A percentile compares a stretch with the other conserved stretches of the same genome.
These are phyloP conservation scores for Perccottus glenii DNA, from an alignment of 2,113 vertebrate genomes.

Conservation along the genomic window DNA sequence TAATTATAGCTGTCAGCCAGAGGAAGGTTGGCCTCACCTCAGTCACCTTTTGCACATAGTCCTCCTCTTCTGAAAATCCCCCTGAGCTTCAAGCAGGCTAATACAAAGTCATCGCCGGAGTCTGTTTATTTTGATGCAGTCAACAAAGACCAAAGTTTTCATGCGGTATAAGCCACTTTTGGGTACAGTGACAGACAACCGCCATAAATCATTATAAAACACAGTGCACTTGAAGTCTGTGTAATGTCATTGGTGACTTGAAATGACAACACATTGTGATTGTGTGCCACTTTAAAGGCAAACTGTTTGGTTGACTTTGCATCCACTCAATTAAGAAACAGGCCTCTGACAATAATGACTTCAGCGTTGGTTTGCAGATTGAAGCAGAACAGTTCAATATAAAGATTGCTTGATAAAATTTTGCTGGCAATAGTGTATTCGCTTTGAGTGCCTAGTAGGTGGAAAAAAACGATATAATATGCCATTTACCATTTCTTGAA, in stretches of 20 bases:
- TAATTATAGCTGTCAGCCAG: slow-evolving; percentile 23
- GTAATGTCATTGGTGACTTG: slow-evolving; percentile 59
- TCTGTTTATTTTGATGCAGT: slow-evolving; percentile 64
- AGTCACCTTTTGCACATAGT: slow-evolving; percentile 27
- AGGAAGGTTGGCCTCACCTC: slow-evolving; percentile 30
- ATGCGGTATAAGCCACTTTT: slow-evolving; percentile 45
- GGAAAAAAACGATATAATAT: background rate
- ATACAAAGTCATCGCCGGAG: slow-evolving; percentile 38
- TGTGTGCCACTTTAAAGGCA: slow-evolving; percentile 35
- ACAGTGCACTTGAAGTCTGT: slow-evolving; percentile 29
- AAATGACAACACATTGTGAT: slow-evolving; percentile 43
- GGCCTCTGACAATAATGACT: slow-evolving; percentile 2
- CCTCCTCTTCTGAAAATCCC: slow-evolving; percentile 33
- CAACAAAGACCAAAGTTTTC: slow-evolving; percentile 61
- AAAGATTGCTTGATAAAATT: background rate
- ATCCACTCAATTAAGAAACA: slow-evolving; percentile 25
- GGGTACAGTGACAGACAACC: slow-evolving; percentile 56
- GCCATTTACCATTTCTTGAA: no score
- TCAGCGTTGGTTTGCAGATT: slow-evolving; percentile 2
- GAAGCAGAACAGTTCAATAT: background rate
- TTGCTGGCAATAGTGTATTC: background rate
- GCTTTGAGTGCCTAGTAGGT: background rate
- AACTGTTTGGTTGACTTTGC: slow-evolving; percentile 25
- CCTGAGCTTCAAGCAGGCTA: slow-evolving; percentile 31
- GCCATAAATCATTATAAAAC: slow-evolving; percentile 68